A percentile compares a stretch with the other conserved stretches of the same genome.
Evolutionary conservation across 2,888 invertebrate genomes (phyloP).

Genomic region (Malthinus seriepunctatus): DNA sequence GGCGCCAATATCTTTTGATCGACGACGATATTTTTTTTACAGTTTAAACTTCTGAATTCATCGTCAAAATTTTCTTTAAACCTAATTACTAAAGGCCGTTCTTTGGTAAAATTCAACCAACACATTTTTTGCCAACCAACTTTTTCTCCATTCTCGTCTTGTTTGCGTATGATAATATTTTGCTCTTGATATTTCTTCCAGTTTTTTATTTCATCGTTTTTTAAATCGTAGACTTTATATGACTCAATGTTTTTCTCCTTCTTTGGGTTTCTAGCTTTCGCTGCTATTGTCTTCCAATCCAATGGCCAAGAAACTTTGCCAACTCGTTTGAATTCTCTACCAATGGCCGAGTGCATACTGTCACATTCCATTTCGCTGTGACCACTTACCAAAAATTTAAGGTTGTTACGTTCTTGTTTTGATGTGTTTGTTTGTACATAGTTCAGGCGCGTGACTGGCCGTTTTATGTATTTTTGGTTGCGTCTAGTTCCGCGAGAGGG

Average conservation of each 20-base stretch:
- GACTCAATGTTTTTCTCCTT: constrained; percentile 26
- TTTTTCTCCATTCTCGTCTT: constrained; percentile 11
- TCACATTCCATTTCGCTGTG: background rate
- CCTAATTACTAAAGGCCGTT: constrained; percentile 15
- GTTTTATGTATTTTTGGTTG: too few species aligned
- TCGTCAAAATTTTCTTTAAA: constrained; percentile 26
- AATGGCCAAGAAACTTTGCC: constrained; percentile 28
- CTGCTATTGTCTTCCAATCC: constrained; percentile 28
- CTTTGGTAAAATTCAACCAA: constrained; percentile 20
- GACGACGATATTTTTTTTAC: constrained; percentile 8
- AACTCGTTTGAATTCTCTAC: constrained; percentile 24
- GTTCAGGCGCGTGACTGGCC: too few species aligned
- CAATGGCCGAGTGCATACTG: constrained; percentile 3
- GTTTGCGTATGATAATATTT: constrained; percentile 9
- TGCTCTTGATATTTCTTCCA: constrained; percentile 7
- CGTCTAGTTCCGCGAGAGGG: too few species aligned
- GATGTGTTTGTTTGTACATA: too few species aligned
- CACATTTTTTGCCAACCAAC: constrained; percentile 23
- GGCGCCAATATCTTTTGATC: background rate
- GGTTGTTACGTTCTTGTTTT: too few species aligned
- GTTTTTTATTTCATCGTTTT: constrained; percentile 7
- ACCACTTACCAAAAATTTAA: background rate
- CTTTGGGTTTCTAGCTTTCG: constrained; percentile 18
- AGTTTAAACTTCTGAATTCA: constrained; percentile 12
- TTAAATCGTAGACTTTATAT: constrained; percentile 8